Base-by-base conservation (phyloP, 2,888 invertebrate species). In the Steinernema carpocapsae region DNA sequence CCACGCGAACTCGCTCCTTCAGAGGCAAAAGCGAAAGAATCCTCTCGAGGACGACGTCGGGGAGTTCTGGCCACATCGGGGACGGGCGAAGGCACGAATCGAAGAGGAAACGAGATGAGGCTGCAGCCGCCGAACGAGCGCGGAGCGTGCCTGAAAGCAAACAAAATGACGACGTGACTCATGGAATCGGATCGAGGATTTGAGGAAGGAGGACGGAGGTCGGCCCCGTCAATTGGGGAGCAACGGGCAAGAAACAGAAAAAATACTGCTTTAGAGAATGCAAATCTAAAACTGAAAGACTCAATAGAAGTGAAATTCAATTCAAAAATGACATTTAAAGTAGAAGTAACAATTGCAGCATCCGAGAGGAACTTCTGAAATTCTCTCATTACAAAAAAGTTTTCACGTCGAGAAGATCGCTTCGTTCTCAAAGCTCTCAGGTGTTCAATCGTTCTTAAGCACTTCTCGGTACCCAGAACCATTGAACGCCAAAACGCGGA, bases 1-100 rank as follows among this genome's bases (percentile, higher is more conserved):
- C 24, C 26, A 71, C 24, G 12, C 71, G 48, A 14, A 71, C 42
- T 17, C 71, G 24, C 51, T 71, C 48, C 29, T 71, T 71, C 42
- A 19, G 51, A 4, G 71, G 71, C 29, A 71, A 10, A 7, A 48
- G 42, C 17, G 17, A 12, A 17, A 71, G 51, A 29, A 71, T 51
- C 29, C 29, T 71, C 71, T 24, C 51, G 24, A 46, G 17, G 19
- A 71, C 43, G 32, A 26, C 3, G 45, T 71, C 71, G 29, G 71
- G 26, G n/a, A 71, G 64, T 29, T 64, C 64, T 14, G 64, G 64
- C 64, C 64, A 64, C 64, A 64, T 64, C 10, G 37, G 37, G 19
- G 22, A 12, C 19, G 22, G 24, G 52, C 52, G 52, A 52, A 52
- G 52, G 52, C 52, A 52, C 52, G 24, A 24, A 52, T 52, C 52